Evolutionary conservation across 2,113 vertebrate genomes (phyloP), one percentile per base, ranked within the genome.

Genomic region (Oreotrochilus melanogaster): DNA sequence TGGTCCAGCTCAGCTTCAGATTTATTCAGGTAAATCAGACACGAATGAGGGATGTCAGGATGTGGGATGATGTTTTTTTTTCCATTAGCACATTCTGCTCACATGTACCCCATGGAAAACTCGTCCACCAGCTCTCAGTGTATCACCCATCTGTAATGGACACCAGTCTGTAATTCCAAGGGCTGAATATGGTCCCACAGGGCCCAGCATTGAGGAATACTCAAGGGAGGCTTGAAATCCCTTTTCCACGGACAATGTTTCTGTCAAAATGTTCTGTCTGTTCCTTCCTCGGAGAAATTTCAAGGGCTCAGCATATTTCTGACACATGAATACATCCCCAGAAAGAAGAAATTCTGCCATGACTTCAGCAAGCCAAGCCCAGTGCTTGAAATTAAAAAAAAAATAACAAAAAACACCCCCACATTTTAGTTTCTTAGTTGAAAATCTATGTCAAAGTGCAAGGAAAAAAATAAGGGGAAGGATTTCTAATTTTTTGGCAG

Each of bases 321-420:
- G 66, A n/a, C 27, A 6, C 17, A 11, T 0, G 1, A 31, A 39
- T 33, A 45, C 16, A 28, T 11, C 21, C 14, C 7, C 17, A 42
- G 18, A 35, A 30, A 50, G 57, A 54, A 50, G 10, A 28, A 84
- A 31, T 62, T n/a, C 27, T 39, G 47, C 43, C 47, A 10, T 18
- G 30, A 27, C 6, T 39, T 57, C 35, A 62, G 35, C 2, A 18
- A 70, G 37, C 3, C 23, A 35, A 71, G 7, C 7, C 39, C 39
- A 39, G 39, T 39, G 39, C 12, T 39, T 39, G 39, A 39, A 39
- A 39, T 39, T 12, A 39, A 39, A 12, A 39, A 39, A 39, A 39
- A 12, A 39, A 39, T 11, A 39, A 39, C 39, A 39, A 39, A 39
- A 39, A 39, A 12, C 39, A 39, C 11, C 11, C 11, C 39, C 12